Conservation (phyloP, 2,888 invertebrate species). For the Nomada lathburiana region DNA sequence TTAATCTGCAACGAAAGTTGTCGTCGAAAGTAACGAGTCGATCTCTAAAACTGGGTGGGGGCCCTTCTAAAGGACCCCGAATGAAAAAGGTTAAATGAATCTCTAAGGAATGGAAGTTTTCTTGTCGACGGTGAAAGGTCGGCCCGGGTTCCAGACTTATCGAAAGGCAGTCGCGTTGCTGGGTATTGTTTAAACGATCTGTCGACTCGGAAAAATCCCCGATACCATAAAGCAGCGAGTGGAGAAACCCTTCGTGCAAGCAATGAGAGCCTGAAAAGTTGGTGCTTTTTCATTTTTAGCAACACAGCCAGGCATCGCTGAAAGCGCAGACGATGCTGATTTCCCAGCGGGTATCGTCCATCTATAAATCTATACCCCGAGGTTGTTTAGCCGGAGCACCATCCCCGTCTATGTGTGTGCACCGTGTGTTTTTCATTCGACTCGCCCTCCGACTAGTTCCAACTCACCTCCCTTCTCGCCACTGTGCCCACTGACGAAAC, state of each 20-base stretch:
- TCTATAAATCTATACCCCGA: constrained; percentile 76
- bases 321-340: constrained; percentile 75
- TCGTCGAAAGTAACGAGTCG: not conserved
- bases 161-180: constrained; percentile 3
- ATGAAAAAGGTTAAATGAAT: constrained; percentile 36
- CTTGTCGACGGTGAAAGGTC: not conserved
- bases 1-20: not conserved
- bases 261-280: constrained; percentile 73
- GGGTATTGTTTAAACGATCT: constrained; percentile 54
- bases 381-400: constrained; percentile 67
- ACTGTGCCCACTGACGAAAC: too few relatives aligned
- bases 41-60: not conserved
- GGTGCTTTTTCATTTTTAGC: constrained; percentile 60
- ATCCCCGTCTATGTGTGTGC: not conserved
- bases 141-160: not conserved
- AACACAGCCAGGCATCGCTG: constrained; percentile 53
- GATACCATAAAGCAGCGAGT: constrained; percentile 27
- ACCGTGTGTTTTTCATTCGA: constrained; percentile 62
- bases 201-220: constrained; percentile 32
- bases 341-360: constrained; percentile 75
- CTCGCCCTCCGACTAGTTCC: constrained; percentile 8
- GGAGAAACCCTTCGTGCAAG: constrained; percentile 31
- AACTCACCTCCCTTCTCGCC: not conserved
- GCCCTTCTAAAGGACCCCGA: not conserved
- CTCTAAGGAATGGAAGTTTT: constrained; percentile 21